These are phyloP conservation scores for Oxystoma pomonae DNA, from an alignment of 2,888 invertebrate species.

Conservation along the genomic window DNA sequence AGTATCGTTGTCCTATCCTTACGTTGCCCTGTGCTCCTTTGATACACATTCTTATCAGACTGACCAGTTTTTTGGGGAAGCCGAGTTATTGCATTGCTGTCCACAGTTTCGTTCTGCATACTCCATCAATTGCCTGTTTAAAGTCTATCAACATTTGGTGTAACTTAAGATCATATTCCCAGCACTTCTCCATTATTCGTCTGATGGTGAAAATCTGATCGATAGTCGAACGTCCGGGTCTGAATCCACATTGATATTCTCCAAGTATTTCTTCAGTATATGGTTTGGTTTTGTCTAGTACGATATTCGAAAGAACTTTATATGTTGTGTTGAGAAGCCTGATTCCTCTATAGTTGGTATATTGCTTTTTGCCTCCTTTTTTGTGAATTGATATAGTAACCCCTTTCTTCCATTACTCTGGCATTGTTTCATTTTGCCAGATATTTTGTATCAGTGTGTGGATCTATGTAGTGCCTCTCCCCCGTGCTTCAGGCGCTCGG, in stretches of 20 bases:
- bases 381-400: background rate
- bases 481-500: background rate
- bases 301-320: background rate
- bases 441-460: background rate
- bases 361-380: background rate
- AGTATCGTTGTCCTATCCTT: background rate
- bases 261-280: slow-evolving; percentile 1
- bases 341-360: background rate
- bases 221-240: background rate
- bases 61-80: background rate
- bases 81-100: background rate
- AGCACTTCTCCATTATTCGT: background rate
- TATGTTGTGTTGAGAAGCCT: background rate
- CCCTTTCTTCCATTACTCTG: background rate
- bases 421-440: background rate
- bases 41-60: background rate
- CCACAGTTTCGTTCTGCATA: background rate
- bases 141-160: too few relatives aligned
- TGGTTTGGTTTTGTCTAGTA: background rate
- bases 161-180: background rate
- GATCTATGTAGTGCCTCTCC: too few relatives aligned
- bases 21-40: background rate
- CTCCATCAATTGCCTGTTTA: too few relatives aligned
- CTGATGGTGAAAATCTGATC: background rate
- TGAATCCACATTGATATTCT: background rate